phyloP scores from a whole-genome alignment of 2,888 invertebrate genomes.

The Ellobium chinense region DNA sequence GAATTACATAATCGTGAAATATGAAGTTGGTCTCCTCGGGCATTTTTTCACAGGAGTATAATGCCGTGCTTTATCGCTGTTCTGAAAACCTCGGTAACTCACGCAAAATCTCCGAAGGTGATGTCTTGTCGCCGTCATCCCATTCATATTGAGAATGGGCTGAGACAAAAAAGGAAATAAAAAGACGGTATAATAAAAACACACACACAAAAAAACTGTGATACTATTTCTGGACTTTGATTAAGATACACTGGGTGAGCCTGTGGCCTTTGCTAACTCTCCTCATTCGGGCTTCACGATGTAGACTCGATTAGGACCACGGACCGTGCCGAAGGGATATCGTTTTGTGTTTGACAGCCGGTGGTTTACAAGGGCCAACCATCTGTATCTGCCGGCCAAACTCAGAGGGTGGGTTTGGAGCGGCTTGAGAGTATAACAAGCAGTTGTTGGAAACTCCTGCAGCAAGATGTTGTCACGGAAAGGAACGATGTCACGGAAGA shows the following conservation, averaged over 20 bases:
- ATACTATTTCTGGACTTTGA: background rate
- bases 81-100: no score
- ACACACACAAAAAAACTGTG: background rate
- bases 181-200: no score
- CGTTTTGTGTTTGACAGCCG: background rate
- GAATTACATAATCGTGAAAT: no score
- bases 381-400: background rate
- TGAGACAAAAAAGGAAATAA: no score
- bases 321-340: background rate
- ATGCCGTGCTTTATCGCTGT: no score
- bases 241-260: background rate
- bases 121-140: no score
- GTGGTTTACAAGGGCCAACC: background rate
- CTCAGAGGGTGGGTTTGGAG: background rate
- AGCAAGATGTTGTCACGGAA: constrained; percentile 49
- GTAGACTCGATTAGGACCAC: background rate
- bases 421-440: background rate
- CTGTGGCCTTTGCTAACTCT: no score
- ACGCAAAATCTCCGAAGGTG: no score
- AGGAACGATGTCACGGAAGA: constrained; percentile 51
- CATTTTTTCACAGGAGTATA: no score
- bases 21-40: no score
- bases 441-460: background rate
- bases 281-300: no score
- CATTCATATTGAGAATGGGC: no score